Base-by-base conservation (phyloP, 2,888 invertebrate species). In the Schizaphis graminum region DNA sequence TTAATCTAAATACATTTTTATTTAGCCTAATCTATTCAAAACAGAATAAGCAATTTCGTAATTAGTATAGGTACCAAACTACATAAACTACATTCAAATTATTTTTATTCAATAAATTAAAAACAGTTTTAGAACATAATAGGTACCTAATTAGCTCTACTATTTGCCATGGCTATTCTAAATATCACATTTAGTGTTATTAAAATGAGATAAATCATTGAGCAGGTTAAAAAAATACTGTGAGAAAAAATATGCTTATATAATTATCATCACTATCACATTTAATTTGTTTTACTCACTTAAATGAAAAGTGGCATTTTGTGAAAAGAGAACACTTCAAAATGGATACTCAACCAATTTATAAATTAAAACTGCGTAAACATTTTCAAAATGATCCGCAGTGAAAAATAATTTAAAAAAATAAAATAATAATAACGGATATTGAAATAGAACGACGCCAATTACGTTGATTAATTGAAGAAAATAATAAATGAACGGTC, bases 381-480 rank as follows among this genome's bases (percentile, higher is more conserved):
- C 67, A 41, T 87, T 92, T 92, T 91, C 47, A 56, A 86, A 91
- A 91, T 57, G 10, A 91, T 91, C 28, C 26, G 24, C 44, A 35
- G n/a, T 47, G 57, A 47, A 90, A 77, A 90, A 67, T 57, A 67
- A 90, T 89, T 61, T 28, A 35, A 49, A 49, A 57, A 87, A 87
- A 61, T 35, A 49, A 49, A 86, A 86, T 28, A 85, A 26, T 11
- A 77, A 53, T 7, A 61, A 92, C 35, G n/a, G 85, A 92, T 49
- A 92, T 92, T 87, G 86, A 87, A 92, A 92, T 67, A 11, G 49
- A 87, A 87, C 67, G 41, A 92, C 35, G 49, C 28, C 49, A 92
- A 92, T 92, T 87, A 92, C 61, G 87, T 92, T 92, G 87, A 91
- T 91, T 91, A 91, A 91, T 85, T 57, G 57, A 85, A 86, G 91